These are phyloP conservation scores for Mugil cephalus DNA, from an alignment of 2,113 vertebrate species.

Conservation along the genomic window DNA sequence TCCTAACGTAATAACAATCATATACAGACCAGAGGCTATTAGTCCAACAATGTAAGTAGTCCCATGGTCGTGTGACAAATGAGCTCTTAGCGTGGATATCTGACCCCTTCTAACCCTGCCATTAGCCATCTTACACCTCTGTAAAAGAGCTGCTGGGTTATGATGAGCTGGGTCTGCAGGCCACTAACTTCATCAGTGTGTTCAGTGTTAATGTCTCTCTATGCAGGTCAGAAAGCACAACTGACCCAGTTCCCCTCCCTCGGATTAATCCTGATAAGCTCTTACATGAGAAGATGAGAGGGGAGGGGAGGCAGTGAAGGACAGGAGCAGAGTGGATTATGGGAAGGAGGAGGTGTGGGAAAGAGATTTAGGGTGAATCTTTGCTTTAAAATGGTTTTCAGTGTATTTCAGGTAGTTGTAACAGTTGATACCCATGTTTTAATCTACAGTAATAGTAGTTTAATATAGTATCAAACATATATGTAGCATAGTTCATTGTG, in stretches of 20 bases:
- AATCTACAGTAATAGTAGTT: too few relatives aligned
- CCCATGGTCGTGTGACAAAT: slow-evolving; percentile 6
- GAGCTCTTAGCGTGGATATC: slow-evolving; percentile 13
- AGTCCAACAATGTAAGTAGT: background rate
- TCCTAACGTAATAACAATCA: background rate
- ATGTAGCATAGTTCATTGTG: background rate
- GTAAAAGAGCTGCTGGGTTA: background rate
- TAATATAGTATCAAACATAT: too few relatives aligned
- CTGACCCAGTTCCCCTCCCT: slow-evolving; percentile 59
- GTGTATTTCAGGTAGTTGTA: too few relatives aligned
- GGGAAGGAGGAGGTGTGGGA: background rate
- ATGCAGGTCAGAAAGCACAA: slow-evolving; percentile 39
- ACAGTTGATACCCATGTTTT: too few relatives aligned
- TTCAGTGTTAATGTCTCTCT: slow-evolving; percentile 41
- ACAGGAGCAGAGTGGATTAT: background rate
- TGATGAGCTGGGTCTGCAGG: slow-evolving; percentile 8
- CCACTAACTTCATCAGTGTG: slow-evolving; percentile 25
- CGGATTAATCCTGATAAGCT: slow-evolving; percentile 42
- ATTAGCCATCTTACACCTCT: slow-evolving; percentile 20
- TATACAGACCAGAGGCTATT: background rate
- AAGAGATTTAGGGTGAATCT: too few relatives aligned
- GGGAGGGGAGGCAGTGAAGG: slow-evolving; percentile 2
- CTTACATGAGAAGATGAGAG: slow-evolving; percentile 16
- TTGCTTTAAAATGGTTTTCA: too few relatives aligned
- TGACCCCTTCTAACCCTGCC: slow-evolving; percentile 18